A percentile compares a stretch with the other conserved stretches of the same genome.
Evolutionary conservation across 2,797 vertebrate species (phyloP).

Genomic region (Gila robusta): DNA sequence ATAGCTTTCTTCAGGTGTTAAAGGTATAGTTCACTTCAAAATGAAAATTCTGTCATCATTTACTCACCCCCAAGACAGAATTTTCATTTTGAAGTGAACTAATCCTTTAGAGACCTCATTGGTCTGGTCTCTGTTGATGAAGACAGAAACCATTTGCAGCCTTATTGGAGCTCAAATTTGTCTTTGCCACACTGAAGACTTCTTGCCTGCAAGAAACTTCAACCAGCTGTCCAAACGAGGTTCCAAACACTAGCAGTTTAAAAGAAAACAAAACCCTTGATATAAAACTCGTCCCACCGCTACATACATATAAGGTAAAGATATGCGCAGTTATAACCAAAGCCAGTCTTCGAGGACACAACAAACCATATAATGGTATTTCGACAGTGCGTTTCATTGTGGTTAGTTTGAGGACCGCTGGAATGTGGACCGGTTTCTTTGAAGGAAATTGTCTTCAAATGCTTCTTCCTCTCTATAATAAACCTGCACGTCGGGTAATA

Average conservation of each 20-base stretch:
- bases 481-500: slow-evolving; percentile 43
- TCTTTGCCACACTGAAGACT: slow-evolving; percentile 20
- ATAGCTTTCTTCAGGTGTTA: slow-evolving; percentile 6
- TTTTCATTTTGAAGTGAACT: no score
- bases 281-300: slow-evolving; percentile 5
- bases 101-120: background rate
- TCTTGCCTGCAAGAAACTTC: slow-evolving; percentile 24
- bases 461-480: slow-evolving; percentile 61
- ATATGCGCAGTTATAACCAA: slow-evolving; percentile 54
- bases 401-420: slow-evolving; percentile 62
- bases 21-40: background rate
- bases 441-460: slow-evolving; percentile 71
- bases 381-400: slow-evolving; percentile 54
- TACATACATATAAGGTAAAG: slow-evolving; percentile 59
- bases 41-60: no score
- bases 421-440: slow-evolving; percentile 63
- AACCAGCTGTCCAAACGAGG: slow-evolving; percentile 3
- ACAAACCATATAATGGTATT: slow-evolving; percentile 47
- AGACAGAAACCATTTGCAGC: slow-evolving; percentile 4
- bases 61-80: no score
- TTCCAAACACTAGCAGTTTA: slow-evolving; percentile 8
- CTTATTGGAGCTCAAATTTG: slow-evolving; percentile 10
- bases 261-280: slow-evolving; percentile 27
- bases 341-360: slow-evolving; percentile 22
- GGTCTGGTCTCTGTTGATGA: slow-evolving; percentile 2